Evolutionary conservation across 1,140 invertebrate genomes (phyloP), one percentile per base, ranked within the genome.

Genomic region (Amphibalanus amphitrite): DNA sequence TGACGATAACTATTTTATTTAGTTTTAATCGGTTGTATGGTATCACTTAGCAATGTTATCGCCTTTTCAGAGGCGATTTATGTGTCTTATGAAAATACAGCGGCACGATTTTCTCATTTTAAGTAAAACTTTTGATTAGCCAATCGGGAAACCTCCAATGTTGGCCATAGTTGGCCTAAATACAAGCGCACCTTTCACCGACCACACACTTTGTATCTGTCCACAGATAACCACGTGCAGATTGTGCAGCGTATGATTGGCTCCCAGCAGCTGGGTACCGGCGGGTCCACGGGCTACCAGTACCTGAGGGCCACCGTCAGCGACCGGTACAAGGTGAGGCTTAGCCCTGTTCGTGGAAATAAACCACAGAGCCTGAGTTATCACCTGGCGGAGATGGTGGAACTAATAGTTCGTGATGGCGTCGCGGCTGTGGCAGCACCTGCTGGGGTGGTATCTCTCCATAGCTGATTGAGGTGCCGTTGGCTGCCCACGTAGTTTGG

Each of bases 161-260:
- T n/a, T n/a, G 20, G 20, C 20, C 26, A 23, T 65, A 25, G 38
- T 38, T 17, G 38, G 38, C 6, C 38, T 6, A 6, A 17, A 8
- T 6, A 38, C 38, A 38, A 17, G 6, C 38, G 38, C n/a, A n/a
- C n/a, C n/a, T n/a, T n/a, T n/a, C n/a, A n/a, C n/a, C n/a, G n/a
- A n/a, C n/a, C n/a, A n/a, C n/a, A n/a, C n/a, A n/a, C n/a, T 59
- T 59, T 59, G 73, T 73, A 71, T 3, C 70, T 67, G 72, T 74
- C 76, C 82, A 64, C 77, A 98, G 96, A 97, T 81, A 98, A 98
- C 82, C 97, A 99, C 79, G 91, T 98, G 28, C 87, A 97, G 75
- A 91, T 99, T 88, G 97, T 98, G n/a, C 95, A 98, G 80, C 85
- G 96, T 78, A 98, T 99, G 95, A 94, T 99, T 75, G 97, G 97